phyloP scores from a whole-genome alignment of 2,113 vertebrate genomes.

The Lepus europaeus region DNA sequence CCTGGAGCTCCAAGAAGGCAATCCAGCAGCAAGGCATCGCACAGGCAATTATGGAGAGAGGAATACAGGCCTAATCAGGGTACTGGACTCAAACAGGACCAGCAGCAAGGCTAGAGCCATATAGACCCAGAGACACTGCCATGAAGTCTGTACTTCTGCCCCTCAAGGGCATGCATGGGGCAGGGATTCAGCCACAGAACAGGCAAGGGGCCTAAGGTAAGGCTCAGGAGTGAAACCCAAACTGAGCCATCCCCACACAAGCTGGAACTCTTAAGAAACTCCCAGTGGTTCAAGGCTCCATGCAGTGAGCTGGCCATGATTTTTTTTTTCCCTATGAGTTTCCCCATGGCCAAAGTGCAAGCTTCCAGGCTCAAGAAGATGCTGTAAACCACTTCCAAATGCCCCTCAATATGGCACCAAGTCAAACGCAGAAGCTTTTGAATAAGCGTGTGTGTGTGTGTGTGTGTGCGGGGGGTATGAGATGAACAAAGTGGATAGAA shows the following conservation, averaged over 20 bases:
- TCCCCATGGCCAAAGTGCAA: not conserved
- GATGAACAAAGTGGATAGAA: not conserved
- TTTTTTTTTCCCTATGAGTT: not conserved
- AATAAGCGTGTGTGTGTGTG: not conserved
- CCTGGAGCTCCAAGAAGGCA: not conserved
- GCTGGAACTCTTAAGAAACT: too few species aligned
- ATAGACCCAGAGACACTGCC: not conserved
- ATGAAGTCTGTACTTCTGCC: accelerated
- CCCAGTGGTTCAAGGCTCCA: not conserved
- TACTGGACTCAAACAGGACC: too few species aligned
- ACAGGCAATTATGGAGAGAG: not conserved
- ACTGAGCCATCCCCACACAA: too few species aligned
- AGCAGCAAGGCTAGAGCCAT: accelerated
- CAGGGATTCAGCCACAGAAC: not conserved
- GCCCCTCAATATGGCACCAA: accelerated
- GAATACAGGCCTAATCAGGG: not conserved
- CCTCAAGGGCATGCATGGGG: not conserved
- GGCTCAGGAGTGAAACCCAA: not conserved
- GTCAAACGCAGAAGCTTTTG: not conserved
- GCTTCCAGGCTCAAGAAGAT: not conserved
- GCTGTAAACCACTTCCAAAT: not conserved
- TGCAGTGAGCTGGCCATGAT: not conserved
- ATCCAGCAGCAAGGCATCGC: accelerated
- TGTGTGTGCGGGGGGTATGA: not conserved
- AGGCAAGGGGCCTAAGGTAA: not conserved